Conservation (phyloP, 2,888 invertebrate species). For the Entomobrya multifasciata region DNA sequence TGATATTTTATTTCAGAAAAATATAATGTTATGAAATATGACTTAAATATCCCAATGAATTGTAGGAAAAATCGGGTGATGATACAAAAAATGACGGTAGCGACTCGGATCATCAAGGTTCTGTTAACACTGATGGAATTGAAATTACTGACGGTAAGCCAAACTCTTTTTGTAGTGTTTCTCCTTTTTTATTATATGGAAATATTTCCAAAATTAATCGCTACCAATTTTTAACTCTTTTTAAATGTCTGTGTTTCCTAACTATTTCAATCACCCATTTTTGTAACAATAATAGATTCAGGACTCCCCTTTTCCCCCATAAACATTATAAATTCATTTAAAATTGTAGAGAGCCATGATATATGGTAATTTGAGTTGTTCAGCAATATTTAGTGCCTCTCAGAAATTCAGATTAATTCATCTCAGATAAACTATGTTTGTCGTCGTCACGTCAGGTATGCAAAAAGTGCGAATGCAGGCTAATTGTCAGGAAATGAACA, state of each 20-base stretch:
- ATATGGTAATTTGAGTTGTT: constrained; percentile 1
- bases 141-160: constrained; percentile 79
- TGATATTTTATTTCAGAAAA: neutral
- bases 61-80: constrained; percentile 79
- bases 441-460: too few relatives aligned
- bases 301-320: constrained; percentile 58
- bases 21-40: constrained; percentile 3
- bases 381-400: constrained; percentile 7
- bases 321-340: constrained; percentile 10
- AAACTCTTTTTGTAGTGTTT: constrained; percentile 49
- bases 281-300: constrained; percentile 70
- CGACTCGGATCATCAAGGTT: constrained; percentile 78
- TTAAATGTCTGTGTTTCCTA: constrained; percentile 73
- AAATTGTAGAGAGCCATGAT: constrained; percentile 13
- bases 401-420: constrained; percentile 11
- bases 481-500: too few relatives aligned
- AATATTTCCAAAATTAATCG: constrained; percentile 66
- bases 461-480: neutral
- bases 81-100: constrained; percentile 77
- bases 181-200: constrained; percentile 58
- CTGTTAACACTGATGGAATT: constrained; percentile 77
- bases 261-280: constrained; percentile 69
- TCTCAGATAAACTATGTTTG: too few relatives aligned
- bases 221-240: constrained; percentile 71
- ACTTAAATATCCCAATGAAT: neutral